Percentiles rank a stretch among this genome's conserved stretches.
These are phyloP conservation scores for Bergia puertoricense DNA, from an alignment of 92 coral and sea anemone genomes.

Conservation along the genomic window DNA sequence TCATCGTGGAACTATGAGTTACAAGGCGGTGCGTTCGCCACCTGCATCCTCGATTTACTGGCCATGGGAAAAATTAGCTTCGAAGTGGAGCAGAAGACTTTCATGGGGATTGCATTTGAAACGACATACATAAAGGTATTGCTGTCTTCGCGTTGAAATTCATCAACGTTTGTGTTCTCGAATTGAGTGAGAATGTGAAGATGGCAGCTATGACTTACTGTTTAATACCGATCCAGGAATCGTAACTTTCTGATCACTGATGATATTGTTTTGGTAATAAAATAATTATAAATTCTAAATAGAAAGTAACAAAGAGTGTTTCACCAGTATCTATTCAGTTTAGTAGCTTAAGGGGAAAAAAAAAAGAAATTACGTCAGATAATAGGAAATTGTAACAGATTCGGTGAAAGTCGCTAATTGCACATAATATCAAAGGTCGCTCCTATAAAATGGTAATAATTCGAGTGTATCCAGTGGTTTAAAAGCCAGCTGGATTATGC, in stretches of 20 bases:
- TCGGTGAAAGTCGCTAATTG: not conserved
- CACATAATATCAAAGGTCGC: not conserved
- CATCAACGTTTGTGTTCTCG: not conserved
- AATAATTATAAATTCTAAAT: not conserved
- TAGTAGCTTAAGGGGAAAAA: not conserved
- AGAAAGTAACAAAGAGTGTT: not conserved
- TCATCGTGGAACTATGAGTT: slow-evolving; percentile 42
- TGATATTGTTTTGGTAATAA: slow-evolving; percentile 12
- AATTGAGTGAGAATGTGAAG: too few species aligned
- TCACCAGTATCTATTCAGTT: not conserved
- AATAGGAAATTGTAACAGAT: not conserved
- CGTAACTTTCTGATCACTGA: slow-evolving; percentile 38
- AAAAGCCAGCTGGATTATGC: not conserved
- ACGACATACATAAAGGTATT: slow-evolving; percentile 35
- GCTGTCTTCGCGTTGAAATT: not conserved
- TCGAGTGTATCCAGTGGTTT: not conserved
- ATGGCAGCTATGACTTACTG: too few species aligned
- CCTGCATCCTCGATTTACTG: slow-evolving; percentile 28
- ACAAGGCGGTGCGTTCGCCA: slow-evolving; percentile 39
- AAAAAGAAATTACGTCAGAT: not conserved
- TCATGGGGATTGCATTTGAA: slow-evolving; percentile 39
- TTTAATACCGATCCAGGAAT: not conserved
- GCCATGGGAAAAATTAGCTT: slow-evolving; percentile 34
- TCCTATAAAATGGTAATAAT: not conserved
- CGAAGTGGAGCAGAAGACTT: slow-evolving; percentile 37